Evolutionary conservation across 1,140 invertebrate genomes (phyloP).

Genomic region (Lepidurus arcticus): DNA sequence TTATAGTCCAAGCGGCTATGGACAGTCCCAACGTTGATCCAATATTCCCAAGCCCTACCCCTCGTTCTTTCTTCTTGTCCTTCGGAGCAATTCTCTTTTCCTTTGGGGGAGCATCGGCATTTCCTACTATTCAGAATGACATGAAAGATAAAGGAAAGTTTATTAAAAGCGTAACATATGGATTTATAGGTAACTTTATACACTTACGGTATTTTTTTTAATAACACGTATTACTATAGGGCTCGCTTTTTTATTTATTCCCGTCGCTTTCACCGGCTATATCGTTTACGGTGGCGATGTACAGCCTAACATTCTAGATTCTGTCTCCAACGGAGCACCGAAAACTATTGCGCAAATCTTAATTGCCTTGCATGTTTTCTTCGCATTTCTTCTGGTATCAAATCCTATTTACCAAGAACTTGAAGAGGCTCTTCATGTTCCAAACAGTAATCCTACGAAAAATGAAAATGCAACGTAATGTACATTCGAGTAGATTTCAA

Average conservation of each 20-base stretch:
- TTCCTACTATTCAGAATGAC: constrained; percentile 65
- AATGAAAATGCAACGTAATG: constrained; percentile 29
- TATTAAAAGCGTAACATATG: constrained; percentile 49
- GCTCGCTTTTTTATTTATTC: constrained; percentile 54
- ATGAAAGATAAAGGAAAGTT: constrained; percentile 56
- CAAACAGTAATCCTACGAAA: constrained; percentile 50
- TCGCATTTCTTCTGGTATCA: constrained; percentile 59
- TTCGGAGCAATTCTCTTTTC: constrained; percentile 61
- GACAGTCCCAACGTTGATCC: constrained; percentile 40
- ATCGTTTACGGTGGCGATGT: constrained; percentile 55
- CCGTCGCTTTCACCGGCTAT: constrained; percentile 54
- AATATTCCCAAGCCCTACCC: constrained; percentile 38
- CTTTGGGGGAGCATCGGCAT: constrained; percentile 60
- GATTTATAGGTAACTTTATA: constrained; percentile 48
- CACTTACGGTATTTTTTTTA: constrained; percentile 24
- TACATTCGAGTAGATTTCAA: constrained; percentile 54
- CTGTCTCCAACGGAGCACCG: constrained; percentile 47
- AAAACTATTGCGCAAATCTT: constrained; percentile 53
- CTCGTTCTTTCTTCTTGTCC: constrained; percentile 53
- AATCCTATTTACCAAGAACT: constrained; percentile 63
- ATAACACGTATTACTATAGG: constrained; percentile 46
- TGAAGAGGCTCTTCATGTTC: constrained; percentile 60
- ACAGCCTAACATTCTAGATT: constrained; percentile 51
- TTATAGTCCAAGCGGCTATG: constrained; percentile 53
- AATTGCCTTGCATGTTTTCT: constrained; percentile 56